These are phyloP conservation scores for Hylaeus volcanicus DNA, from an alignment of 1,140 invertebrate genomes.

Conservation along the genomic window DNA sequence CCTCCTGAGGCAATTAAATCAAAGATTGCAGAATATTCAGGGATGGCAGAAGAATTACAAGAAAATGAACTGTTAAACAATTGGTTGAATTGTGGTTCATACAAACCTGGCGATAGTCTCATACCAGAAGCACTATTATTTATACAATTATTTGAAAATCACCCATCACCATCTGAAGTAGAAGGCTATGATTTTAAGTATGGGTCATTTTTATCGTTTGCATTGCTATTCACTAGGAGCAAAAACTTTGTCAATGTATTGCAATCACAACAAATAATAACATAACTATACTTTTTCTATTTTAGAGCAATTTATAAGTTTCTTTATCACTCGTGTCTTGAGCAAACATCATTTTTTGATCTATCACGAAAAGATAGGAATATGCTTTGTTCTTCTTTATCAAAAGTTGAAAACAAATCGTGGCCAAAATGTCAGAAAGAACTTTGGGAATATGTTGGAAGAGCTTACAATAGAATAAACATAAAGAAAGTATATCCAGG, in stretches of 20 bases:
- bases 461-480: conserved; percentile 13
- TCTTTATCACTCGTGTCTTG: conserved; percentile 52
- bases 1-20: conserved; percentile 22
- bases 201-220: background rate
- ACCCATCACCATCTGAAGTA: conserved; percentile 47
- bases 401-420: conserved; percentile 41
- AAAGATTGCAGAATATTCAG: conserved; percentile 46
- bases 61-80: conserved; percentile 48
- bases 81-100: conserved; percentile 60
- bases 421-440: conserved; percentile 39
- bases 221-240: background rate
- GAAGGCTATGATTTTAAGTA: conserved; percentile 62
- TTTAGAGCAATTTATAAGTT: conserved; percentile 63
- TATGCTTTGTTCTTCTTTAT: conserved; percentile 38
- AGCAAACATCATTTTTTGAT: conserved; percentile 28
- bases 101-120: conserved; percentile 35
- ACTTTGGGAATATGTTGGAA: conserved; percentile 42
- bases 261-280: conserved; percentile 36
- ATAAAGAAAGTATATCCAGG: conserved; percentile 46
- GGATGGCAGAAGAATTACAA: conserved; percentile 1
- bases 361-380: conserved; percentile 40
- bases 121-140: conserved; percentile 61
- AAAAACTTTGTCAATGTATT: conserved; percentile 5
- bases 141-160: conserved; percentile 61
- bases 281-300: conserved; percentile 10